Base-by-base conservation (phyloP, 2,888 invertebrate species). In the Polymixis lichenea region DNA sequence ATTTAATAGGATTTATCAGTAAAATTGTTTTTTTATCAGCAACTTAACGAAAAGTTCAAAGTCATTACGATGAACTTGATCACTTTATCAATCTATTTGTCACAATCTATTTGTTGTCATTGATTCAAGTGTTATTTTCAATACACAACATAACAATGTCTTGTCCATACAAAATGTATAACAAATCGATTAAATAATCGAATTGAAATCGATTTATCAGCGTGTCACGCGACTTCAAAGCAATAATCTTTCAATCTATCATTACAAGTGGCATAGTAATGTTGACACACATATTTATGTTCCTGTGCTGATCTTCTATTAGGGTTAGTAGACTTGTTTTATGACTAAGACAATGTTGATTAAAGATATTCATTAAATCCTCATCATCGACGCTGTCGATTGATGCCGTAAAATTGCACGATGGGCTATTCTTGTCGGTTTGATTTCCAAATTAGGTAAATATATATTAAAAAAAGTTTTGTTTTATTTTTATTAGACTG, bases 231-330 rank as follows among this genome's bases (percentile, higher is more conserved):
- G 22, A 72, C 76, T 77, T 71, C 75, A 75, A 84, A 81, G 71
- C 62, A 67, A 67, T 75, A 72, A 83, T 83, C 62, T 74, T 75
- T 82, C 81, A 84, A 75, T 88, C 77, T 77, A 58, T 74, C 85
- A 79, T 72, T 76, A 64, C 46, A 60, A 51, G 46, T 86, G 84
- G 80, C 87, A 76, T 61, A 22, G 74, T 60, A 67, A 84, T 84
- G 82, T 65, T 79, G 72, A 72, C 72, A 72, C 46, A 65, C 72
- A 80, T 78, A 68, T 74, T 72, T 61, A 53, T 73, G 60, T 32
- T 75, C 58, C 49, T 25, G 46, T 65, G 51, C 73, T 38, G 43
- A 25, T 72, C 9, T 66, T 11, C 0, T 25, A 61, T 17, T 55
- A 86, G 84, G 83, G 83, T 8, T 78, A 55, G 38, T n/a, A 38